phyloP scores from a whole-genome alignment of 2,113 vertebrate genomes.

The Syrmaticus mikado region DNA sequence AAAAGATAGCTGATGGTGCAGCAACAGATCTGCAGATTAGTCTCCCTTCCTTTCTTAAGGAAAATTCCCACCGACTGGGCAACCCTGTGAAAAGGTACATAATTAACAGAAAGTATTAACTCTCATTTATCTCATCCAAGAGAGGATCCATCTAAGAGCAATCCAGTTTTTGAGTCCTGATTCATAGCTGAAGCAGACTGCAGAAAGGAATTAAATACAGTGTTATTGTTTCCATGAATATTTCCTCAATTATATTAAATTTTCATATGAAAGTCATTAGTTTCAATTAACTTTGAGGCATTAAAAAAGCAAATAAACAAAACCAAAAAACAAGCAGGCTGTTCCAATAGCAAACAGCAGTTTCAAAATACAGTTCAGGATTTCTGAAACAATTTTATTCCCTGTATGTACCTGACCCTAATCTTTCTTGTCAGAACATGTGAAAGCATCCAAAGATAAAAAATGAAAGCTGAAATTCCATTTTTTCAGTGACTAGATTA shows the following conservation, averaged over 20 bases:
- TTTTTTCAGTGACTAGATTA: neutral
- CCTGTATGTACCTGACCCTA: neutral
- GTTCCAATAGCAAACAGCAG: neutral
- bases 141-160: neutral
- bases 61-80: neutral
- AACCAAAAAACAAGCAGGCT: neutral
- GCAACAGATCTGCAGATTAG: neutral
- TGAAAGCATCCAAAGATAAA: slow-evolving; percentile 32
- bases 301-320: neutral
- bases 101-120: neutral
- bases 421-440: slow-evolving; percentile 1
- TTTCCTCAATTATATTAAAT: neutral
- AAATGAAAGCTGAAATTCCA: slow-evolving; percentile 35
- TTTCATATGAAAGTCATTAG: neutral
- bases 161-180: neutral
- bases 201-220: neutral
- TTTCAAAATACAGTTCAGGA: neutral
- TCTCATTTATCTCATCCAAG: neutral
- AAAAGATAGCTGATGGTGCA: neutral
- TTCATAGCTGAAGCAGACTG: neutral
- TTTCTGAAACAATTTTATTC: neutral
- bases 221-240: neutral
- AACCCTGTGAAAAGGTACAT: neutral
- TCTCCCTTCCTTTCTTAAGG: neutral
- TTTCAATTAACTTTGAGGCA: neutral